Percentiles rank a stretch among this genome's conserved stretches.
Conservation (phyloP, 2,113 vertebrate genomes). For the Cephalopterus ornatus region DNA sequence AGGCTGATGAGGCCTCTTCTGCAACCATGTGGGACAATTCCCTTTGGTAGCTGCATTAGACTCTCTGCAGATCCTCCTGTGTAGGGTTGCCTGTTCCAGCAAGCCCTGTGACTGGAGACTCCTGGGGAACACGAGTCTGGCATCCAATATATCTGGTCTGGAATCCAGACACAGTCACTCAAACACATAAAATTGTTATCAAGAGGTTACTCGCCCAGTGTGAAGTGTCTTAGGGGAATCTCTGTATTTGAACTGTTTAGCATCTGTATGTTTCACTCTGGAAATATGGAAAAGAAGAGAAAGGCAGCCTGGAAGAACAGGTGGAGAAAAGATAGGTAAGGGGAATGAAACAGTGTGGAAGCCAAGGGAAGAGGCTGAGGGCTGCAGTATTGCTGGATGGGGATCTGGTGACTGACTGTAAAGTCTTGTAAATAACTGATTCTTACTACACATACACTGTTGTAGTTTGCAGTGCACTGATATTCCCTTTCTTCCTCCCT, state of each 20-base stretch:
- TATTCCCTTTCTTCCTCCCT: neutral
- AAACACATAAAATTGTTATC: neutral
- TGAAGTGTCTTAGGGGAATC: neutral
- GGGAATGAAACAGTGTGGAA: neutral
- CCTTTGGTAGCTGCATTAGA: neutral
- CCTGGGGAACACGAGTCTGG: neutral
- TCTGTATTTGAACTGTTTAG: neutral
- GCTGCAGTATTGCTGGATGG: neutral
- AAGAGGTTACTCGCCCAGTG: neutral
- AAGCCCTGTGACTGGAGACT: neutral
- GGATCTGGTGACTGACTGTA: neutral
- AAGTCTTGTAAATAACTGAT: neutral
- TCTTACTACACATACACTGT: fast-evolving
- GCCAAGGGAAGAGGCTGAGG: neutral
- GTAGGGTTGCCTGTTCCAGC: neutral
- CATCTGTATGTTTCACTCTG: neutral
- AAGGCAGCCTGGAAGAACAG: neutral
- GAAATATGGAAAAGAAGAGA: neutral
- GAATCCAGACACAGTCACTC: neutral
- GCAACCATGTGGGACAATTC: neutral
- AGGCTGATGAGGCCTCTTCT: neutral
- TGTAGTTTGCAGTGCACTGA: neutral
- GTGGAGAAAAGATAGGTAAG: neutral
- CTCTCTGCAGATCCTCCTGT: neutral
- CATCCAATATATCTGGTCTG: neutral